These are phyloP conservation scores for Cromileptes altivelis DNA, from an alignment of 2,113 vertebrate species.

Conservation along the genomic window DNA sequence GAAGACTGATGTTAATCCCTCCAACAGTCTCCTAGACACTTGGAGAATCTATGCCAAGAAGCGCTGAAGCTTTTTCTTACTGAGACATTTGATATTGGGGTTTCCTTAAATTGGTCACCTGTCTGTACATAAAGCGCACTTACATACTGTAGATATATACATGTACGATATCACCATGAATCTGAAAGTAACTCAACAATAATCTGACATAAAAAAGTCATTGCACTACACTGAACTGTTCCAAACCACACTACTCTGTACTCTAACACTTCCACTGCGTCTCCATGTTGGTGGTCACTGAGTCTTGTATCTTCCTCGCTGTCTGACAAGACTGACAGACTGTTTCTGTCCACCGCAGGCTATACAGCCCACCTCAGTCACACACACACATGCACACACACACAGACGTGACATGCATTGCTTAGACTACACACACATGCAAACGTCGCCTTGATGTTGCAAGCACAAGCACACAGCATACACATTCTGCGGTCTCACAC, in stretches of 20 bases:
- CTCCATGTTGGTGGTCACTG: slow-evolving; percentile 29
- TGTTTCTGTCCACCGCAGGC: slow-evolving; percentile 54
- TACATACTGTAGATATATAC: neutral
- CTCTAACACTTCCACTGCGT: neutral
- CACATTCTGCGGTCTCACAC: slow-evolving; percentile 37
- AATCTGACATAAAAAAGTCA: neutral
- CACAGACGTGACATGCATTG: neutral
- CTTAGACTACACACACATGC: slow-evolving; percentile 6
- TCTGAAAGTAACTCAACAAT: neutral
- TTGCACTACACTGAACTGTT: neutral
- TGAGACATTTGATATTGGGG: neutral
- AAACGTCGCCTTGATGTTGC: slow-evolving; percentile 13
- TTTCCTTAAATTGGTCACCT: neutral
- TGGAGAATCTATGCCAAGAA: neutral
- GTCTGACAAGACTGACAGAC: slow-evolving; percentile 41
- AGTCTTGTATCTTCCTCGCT: slow-evolving; percentile 23
- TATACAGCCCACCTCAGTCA: slow-evolving; percentile 22
- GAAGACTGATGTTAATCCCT: neutral
- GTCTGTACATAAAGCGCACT: neutral
- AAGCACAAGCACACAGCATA: slow-evolving; percentile 19
- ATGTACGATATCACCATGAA: neutral
- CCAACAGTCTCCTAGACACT: neutral
- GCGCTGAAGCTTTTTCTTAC: neutral
- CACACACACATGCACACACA: slow-evolving; percentile 3
- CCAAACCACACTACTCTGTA: neutral